Evolutionary conservation across 1,140 invertebrate species (phyloP).

Genomic region (Metopolophium dirhodum): DNA sequence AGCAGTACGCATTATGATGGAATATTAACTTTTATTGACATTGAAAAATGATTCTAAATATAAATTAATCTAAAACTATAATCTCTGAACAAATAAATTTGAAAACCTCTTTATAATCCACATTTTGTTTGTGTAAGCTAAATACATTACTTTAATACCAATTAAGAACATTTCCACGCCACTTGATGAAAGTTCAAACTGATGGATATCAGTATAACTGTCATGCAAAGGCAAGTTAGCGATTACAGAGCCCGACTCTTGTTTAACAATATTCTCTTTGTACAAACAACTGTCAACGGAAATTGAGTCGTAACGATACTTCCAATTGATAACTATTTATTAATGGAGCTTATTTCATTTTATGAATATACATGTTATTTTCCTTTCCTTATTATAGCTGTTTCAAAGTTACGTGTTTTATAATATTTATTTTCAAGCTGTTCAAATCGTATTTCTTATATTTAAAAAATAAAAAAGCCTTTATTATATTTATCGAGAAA

Average conservation of each 20-base stretch:
- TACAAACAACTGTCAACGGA: neutral
- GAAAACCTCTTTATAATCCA: neutral
- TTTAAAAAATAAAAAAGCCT: too few relatives aligned
- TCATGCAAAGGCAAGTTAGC: neutral
- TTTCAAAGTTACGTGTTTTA: too few relatives aligned
- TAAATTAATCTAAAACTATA: neutral
- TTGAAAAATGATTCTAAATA: neutral
- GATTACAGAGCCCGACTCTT: neutral
- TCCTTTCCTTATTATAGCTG: too few relatives aligned
- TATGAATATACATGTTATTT: too few relatives aligned
- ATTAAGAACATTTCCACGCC: neutral
- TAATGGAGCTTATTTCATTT: too few relatives aligned
- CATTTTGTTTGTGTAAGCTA: neutral
- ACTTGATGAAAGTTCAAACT: neutral
- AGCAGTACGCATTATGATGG: too few relatives aligned
- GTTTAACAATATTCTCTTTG: neutral
- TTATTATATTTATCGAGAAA: too few relatives aligned
- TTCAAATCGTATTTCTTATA: too few relatives aligned
- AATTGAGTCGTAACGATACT: neutral
- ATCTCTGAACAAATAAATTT: neutral
- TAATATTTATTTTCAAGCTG: too few relatives aligned
- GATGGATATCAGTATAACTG: neutral
- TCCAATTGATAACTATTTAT: neutral
- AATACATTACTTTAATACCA: neutral
- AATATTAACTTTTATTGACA: neutral